Base-by-base conservation (phyloP, 2,113 vertebrate species). In the Macrotus californicus region DNA sequence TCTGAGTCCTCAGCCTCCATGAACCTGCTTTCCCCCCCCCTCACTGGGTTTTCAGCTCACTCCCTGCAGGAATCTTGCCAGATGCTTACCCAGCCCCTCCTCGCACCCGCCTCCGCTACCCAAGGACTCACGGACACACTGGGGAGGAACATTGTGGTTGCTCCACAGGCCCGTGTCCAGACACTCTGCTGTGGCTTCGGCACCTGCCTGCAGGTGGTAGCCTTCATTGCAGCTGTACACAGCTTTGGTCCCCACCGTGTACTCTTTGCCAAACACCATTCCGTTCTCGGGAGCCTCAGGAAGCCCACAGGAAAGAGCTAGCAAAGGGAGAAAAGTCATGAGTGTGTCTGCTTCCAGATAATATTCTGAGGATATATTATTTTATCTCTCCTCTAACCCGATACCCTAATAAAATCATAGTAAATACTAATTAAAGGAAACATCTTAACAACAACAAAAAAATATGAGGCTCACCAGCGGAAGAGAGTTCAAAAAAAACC, bases 261-360 rank as follows among this genome's bases (percentile, higher is more conserved):
- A 99, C 97, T 99, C 99, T 97, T 99, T 99, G 43, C 99, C 99
- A 39, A 98, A 98, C 22, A 99, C 99, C 0, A 99, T 98, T 0
- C 99, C 99, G 0, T 99, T 99, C 91, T 98, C 98, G 0, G 99
- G 99, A 73, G 99, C 98, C 46, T 98, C 96, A 26, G 99, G 99
- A 89, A 99, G 98, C 4, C 99, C 99, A 50, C 99, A 99, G 94
- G 99, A 99, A 46, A 99, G 98, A 96, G 99, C 99, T 99, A 94
- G 75, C 14, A 19, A 77, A 56, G 75, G 89, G 94, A 90, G 41
- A 61, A 48, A 43, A 66, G 7, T 14, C 15, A 22, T 26, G 75
- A 92, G 52, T 36, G 2, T 70, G 46, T 70, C 41, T 91, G 86
- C 10, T 61, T 91, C 64, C 66, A 72, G 46, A 64, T 16, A 36